Percentiles rank a stretch among this genome's conserved stretches.
phyloP scores from a whole-genome alignment of 2,797 vertebrate species.

The Enteromius paludinosus region DNA sequence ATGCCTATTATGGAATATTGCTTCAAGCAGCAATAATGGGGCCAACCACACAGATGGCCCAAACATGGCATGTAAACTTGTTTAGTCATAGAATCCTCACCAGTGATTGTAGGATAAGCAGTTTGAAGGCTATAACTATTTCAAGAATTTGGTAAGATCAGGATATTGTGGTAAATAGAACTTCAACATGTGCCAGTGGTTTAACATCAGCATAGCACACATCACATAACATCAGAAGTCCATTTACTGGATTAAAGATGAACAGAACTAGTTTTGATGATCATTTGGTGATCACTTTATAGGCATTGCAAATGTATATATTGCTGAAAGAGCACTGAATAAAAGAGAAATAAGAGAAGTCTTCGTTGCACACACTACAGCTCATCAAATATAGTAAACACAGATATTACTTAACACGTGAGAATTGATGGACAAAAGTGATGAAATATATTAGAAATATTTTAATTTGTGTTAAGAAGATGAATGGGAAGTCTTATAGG shows the following conservation, averaged over 20 bases:
- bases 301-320: not conserved
- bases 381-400: not conserved
- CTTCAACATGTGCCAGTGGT: not conserved
- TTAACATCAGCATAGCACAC: too few species aligned
- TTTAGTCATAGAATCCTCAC: not conserved
- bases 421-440: not conserved
- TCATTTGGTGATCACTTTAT: not conserved
- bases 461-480: not conserved
- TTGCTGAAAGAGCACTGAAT: not conserved
- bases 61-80: not conserved
- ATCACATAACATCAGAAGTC: not conserved
- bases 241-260: not conserved
- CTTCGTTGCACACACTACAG: not conserved
- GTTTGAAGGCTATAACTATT: not conserved
- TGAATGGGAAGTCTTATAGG: not conserved
- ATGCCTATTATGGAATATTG: not conserved
- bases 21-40: not conserved
- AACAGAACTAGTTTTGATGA: not conserved
- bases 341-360: too few species aligned
- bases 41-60: not conserved
- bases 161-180: not conserved
- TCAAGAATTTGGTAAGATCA: not conserved
- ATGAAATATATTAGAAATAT: not conserved
- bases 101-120: not conserved
- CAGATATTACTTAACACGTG: not conserved